Conservation (phyloP, 2,113 vertebrate species). For the Vimba vimba region DNA sequence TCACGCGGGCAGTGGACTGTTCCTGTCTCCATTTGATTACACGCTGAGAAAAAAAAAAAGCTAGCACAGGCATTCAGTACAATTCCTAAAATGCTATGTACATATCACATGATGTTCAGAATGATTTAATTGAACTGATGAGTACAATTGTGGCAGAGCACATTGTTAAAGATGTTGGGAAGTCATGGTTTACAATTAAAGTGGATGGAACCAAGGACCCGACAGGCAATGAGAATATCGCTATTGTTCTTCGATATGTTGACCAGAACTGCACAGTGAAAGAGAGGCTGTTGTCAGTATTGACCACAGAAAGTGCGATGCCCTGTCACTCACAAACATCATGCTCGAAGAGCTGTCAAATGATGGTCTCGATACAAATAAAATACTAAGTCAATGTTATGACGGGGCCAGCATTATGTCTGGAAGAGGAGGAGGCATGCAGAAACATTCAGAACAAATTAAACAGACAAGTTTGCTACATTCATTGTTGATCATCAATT, state of each 20-base stretch:
- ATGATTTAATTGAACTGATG: not conserved
- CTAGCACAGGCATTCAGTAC: not conserved
- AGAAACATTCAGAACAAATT: constrained; percentile 18
- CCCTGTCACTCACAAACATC: no score
- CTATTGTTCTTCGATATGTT: no score
- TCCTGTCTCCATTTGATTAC: not conserved
- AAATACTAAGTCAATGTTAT: constrained; percentile 36
- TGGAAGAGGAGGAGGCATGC: constrained; percentile 14
- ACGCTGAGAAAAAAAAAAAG: not conserved
- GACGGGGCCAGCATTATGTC: constrained; percentile 29
- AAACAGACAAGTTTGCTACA: not conserved
- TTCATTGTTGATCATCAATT: not conserved
- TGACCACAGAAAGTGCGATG: no score
- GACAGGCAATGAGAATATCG: no score
- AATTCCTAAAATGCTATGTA: not conserved
- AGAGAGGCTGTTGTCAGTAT: no score
- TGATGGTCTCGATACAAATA: not conserved
- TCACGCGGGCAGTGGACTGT: not conserved
- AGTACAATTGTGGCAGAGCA: not conserved
- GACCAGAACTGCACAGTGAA: no score
- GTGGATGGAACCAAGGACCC: no score
- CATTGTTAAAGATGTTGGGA: not conserved
- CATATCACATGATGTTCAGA: not conserved
- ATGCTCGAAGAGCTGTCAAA: no score
- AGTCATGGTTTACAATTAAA: not conserved